Percentiles rank a stretch among this genome's conserved stretches.
Conservation (phyloP, 2,888 invertebrate genomes). For the Tiliacea citrago region DNA sequence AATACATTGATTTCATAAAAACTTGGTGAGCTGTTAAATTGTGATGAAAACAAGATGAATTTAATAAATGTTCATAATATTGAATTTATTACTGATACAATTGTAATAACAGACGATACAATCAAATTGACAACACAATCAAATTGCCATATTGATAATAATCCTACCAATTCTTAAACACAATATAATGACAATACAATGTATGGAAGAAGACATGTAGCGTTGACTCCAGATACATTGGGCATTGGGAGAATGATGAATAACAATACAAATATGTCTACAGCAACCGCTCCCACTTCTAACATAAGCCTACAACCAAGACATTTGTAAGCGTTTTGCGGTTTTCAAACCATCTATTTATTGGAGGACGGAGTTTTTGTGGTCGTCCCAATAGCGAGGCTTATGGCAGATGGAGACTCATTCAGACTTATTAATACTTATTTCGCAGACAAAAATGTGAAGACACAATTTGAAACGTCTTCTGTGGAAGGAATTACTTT, state of each 20-base stretch:
- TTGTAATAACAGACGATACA: neutral
- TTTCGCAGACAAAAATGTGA: constrained; percentile 57
- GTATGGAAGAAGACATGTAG: too few relatives aligned
- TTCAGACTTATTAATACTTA: constrained; percentile 64
- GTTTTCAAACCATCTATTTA: constrained; percentile 70
- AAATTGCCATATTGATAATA: neutral
- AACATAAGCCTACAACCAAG: constrained; percentile 34
- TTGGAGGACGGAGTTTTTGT: constrained; percentile 68
- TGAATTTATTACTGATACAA: neutral
- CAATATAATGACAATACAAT: too few relatives aligned
- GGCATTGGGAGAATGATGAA: neutral
- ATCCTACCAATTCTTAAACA: neutral
- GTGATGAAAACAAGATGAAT: neutral
- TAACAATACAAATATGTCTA: neutral
- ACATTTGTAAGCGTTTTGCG: constrained; percentile 66
- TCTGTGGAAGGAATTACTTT: constrained; percentile 58
- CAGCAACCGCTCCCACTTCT: constrained; percentile 39
- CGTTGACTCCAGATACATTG: neutral
- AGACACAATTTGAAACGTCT: constrained; percentile 56
- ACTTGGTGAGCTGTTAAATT: too few relatives aligned
- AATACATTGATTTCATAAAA: neutral
- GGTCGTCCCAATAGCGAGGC: constrained; percentile 61
- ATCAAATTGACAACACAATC: neutral
- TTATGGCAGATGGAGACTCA: constrained; percentile 62
- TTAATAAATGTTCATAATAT: neutral